These are phyloP conservation scores for Cynodonichthys magdalenae DNA, from an alignment of 2,797 vertebrate genomes.

Conservation along the genomic window DNA sequence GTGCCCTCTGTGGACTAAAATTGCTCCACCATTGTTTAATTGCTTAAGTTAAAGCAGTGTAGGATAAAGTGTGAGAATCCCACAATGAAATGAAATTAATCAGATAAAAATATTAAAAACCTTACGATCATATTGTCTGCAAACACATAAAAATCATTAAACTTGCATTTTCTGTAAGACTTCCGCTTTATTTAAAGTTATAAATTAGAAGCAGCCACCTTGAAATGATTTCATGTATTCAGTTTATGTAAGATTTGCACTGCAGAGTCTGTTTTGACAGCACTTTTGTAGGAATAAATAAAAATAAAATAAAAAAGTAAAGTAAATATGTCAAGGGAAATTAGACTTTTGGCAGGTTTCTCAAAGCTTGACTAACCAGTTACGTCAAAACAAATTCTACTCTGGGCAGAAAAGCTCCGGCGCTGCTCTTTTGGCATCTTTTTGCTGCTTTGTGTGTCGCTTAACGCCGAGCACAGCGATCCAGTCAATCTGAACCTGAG, in stretches of 20 bases:
- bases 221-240: constrained; percentile 7
- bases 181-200: not conserved
- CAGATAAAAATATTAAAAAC: not conserved
- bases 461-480: constrained; percentile 43
- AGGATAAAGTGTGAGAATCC: not conserved
- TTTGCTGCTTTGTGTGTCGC: constrained; percentile 54
- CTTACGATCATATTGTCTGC: not conserved
- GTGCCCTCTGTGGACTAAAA: no score
- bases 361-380: constrained; percentile 70
- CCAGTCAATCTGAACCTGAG: constrained; percentile 55
- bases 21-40: no score
- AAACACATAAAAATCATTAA: not conserved
- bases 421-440: constrained; percentile 49
- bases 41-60: no score
- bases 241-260: constrained; percentile 19
- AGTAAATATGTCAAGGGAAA: constrained; percentile 53
- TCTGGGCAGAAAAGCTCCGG: constrained; percentile 48
- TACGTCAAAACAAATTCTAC: constrained; percentile 62
- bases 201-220: constrained; percentile 8
- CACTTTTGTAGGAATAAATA: constrained; percentile 26
- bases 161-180: not conserved
- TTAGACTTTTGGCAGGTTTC: constrained; percentile 58
- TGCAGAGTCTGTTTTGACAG: constrained; percentile 26
- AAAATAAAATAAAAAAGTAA: constrained; percentile 18
- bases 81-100: not conserved